These are phyloP conservation scores for Eospalax fontanierii DNA, from an alignment of 2,797 vertebrate genomes.

Conservation along the genomic window DNA sequence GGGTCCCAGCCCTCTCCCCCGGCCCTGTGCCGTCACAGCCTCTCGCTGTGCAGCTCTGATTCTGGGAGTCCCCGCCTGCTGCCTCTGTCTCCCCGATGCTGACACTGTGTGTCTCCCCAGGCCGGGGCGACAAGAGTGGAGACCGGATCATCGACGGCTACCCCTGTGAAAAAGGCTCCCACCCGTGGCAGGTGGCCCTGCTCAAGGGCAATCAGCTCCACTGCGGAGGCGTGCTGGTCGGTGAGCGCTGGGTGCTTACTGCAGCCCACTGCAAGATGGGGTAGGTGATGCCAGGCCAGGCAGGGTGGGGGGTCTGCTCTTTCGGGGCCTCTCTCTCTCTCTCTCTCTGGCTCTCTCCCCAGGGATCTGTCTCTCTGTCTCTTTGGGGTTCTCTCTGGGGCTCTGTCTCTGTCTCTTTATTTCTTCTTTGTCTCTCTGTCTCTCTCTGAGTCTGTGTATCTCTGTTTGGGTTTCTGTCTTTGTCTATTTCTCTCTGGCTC, in stretches of 20 bases:
- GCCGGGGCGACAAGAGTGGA: fast-evolving
- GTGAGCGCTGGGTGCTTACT: constrained; percentile 81
- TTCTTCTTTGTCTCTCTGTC: too few species aligned
- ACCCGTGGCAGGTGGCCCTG: constrained; percentile 89
- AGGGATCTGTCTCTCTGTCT: too few species aligned
- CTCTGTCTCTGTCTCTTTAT: too few species aligned
- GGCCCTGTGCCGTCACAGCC: not conserved
- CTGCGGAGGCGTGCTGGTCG: constrained; percentile 90
- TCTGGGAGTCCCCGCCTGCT: not conserved
- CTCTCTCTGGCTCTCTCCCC: too few species aligned
- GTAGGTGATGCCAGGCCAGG: constrained; percentile 60
- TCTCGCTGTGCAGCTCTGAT: not conserved
- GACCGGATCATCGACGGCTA: constrained; percentile 62
- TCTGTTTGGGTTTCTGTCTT: not conserved
- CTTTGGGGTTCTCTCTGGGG: too few species aligned
- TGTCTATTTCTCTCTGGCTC: not conserved
- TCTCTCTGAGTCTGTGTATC: too few species aligned
- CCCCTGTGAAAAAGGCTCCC: constrained; percentile 83
- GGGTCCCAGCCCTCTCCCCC: not conserved
- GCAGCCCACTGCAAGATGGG: constrained; percentile 84
- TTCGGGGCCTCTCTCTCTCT: not conserved
- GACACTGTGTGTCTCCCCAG: not conserved
- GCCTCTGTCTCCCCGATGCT: too few species aligned
- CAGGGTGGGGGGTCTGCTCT: not conserved
- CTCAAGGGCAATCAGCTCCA: constrained; percentile 67